Conservation (phyloP, 2,888 invertebrate species). For the Dryococelus australis region DNA sequence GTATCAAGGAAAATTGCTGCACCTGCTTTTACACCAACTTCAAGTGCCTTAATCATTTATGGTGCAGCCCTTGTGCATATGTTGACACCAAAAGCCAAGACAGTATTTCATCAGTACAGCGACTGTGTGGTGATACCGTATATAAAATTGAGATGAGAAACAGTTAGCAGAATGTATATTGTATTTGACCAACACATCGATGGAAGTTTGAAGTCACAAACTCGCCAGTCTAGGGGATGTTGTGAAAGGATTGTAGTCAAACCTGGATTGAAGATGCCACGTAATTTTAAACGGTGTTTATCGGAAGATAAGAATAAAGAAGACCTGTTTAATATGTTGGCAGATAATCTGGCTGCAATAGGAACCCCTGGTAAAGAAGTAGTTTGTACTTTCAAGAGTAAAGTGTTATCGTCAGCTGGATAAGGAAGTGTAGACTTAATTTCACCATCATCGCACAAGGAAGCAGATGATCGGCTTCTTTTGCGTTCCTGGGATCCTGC, state of each 20-base stretch:
- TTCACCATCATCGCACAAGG: slow-evolving; percentile 33
- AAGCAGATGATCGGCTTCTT: slow-evolving; percentile 33
- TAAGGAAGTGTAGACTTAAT: neutral
- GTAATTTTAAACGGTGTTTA: slow-evolving; percentile 21
- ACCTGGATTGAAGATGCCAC: neutral
- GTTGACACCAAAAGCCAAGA: neutral
- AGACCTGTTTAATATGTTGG: slow-evolving; percentile 26
- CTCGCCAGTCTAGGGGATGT: slow-evolving; percentile 13
- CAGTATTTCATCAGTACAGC: slow-evolving; percentile 19
- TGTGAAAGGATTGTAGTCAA: neutral
- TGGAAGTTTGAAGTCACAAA: slow-evolving; percentile 28
- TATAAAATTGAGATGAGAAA: neutral
- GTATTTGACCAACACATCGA: slow-evolving; percentile 19
- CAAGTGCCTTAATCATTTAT: neutral
- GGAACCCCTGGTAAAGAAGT: neutral
- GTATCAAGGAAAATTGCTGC: no score
- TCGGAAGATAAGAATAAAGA: slow-evolving; percentile 26
- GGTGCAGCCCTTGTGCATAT: slow-evolving; percentile 26
- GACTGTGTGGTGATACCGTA: slow-evolving; percentile 18
- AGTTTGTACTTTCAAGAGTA: slow-evolving; percentile 11
- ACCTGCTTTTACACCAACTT: neutral
- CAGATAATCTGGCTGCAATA: neutral
- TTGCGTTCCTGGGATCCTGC: slow-evolving; percentile 24
- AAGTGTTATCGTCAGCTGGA: slow-evolving; percentile 27
- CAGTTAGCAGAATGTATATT: neutral